These are phyloP conservation scores for Pogonophryne albipinna DNA, from an alignment of 2,797 vertebrate species.

Conservation along the genomic window DNA sequence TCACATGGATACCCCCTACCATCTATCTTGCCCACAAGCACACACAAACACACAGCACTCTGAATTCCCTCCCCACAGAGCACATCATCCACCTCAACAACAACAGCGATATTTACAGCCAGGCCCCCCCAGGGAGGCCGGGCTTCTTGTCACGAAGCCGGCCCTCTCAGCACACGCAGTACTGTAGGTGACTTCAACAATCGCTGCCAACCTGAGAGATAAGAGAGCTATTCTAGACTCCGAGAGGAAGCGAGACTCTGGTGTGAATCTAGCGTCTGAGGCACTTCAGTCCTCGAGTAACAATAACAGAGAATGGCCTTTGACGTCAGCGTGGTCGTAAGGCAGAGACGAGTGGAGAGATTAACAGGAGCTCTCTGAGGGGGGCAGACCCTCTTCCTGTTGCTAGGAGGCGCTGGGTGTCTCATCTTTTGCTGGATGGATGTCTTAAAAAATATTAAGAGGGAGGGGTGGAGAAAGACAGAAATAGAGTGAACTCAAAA, in stretches of 20 bases:
- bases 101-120: slow-evolving; percentile 73
- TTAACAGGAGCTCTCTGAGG: slow-evolving; percentile 61
- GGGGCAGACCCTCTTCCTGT: slow-evolving; percentile 66
- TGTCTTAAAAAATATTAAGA: slow-evolving; percentile 52
- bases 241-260: slow-evolving; percentile 65
- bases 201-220: slow-evolving; percentile 35
- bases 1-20: slow-evolving; percentile 62
- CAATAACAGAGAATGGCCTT: slow-evolving; percentile 63
- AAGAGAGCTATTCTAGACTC: slow-evolving; percentile 60
- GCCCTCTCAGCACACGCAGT: slow-evolving; percentile 45
- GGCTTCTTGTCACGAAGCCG: slow-evolving; percentile 66
- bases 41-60: slow-evolving; percentile 27
- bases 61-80: slow-evolving; percentile 56
- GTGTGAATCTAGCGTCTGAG: slow-evolving; percentile 63
- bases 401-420: slow-evolving; percentile 57
- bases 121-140: slow-evolving; percentile 35
- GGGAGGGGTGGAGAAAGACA: slow-evolving; percentile 17
- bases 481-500: slow-evolving; percentile 49
- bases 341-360: slow-evolving; percentile 56
- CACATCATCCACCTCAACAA: slow-evolving; percentile 64
- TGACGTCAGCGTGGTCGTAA: slow-evolving; percentile 74
- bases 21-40: slow-evolving; percentile 33
- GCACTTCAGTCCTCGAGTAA: slow-evolving; percentile 60
- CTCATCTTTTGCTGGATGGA: slow-evolving; percentile 59
- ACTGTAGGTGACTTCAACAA: slow-evolving; percentile 62